These are phyloP conservation scores for Hemaris fuciformis DNA, from an alignment of 2,888 invertebrate species.

Conservation along the genomic window DNA sequence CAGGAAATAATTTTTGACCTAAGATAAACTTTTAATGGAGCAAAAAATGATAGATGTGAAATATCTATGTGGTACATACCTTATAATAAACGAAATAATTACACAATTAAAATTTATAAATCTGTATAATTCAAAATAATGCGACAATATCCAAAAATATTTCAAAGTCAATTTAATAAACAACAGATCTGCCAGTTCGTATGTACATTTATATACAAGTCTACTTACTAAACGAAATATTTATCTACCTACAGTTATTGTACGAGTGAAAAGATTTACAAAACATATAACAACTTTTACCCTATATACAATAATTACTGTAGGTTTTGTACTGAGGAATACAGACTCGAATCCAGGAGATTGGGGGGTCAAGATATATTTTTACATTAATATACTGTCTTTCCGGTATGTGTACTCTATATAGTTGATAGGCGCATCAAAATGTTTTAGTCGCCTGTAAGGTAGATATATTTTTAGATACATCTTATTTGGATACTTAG, in stretches of 20 bases:
- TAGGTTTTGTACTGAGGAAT: not conserved
- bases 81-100: not conserved
- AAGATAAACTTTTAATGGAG: no score
- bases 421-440: no score
- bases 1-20: no score
- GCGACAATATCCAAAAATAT: constrained; percentile 10
- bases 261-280: constrained; percentile 38
- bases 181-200: constrained; percentile 1
- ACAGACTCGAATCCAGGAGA: not conserved
- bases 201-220: constrained; percentile 5
- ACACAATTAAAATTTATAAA: not conserved
- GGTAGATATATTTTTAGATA: no score
- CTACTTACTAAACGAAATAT: constrained; percentile 12
- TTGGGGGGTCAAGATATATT: not conserved
- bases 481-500: no score
- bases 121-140: constrained; percentile 1
- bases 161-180: not conserved
- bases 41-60: no score
- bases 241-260: constrained; percentile 19
- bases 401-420: no score
- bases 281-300: constrained; percentile 42
- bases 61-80: no score
- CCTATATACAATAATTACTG: constrained; percentile 27
- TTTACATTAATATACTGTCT: no score
- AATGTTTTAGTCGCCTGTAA: no score